phyloP scores from a whole-genome alignment of 2,113 vertebrate genomes.

The Nettapus auritus region DNA sequence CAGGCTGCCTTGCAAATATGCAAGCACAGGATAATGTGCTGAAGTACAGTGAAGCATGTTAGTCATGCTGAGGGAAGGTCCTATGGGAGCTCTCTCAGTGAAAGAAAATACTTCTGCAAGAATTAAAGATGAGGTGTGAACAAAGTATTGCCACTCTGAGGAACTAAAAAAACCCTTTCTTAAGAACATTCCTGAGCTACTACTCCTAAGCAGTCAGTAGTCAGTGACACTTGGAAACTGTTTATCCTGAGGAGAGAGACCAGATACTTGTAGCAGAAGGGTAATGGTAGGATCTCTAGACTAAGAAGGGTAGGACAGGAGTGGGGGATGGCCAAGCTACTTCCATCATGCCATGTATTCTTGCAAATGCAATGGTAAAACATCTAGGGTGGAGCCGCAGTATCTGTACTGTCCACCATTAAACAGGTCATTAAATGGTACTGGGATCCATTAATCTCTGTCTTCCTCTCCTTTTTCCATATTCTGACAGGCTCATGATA shows the following conservation, averaged over 20 bases:
- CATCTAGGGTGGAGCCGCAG: not conserved
- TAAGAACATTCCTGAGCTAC: not conserved
- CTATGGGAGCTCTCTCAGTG: not conserved
- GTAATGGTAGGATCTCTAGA: not conserved
- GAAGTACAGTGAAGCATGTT: not conserved
- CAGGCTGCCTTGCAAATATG: not conserved
- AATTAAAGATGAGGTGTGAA: slow-evolving; percentile 15
- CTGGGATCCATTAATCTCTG: not conserved
- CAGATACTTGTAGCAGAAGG: not conserved
- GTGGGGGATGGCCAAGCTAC: not conserved
- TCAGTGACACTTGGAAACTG: not conserved
- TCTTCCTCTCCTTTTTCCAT: not conserved
- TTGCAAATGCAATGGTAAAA: not conserved
- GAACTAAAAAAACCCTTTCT: not conserved
- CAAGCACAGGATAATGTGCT: not conserved
- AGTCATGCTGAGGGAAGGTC: not conserved
- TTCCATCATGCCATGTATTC: fast-evolving
- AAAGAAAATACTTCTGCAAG: not conserved
- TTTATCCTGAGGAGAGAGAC: not conserved
- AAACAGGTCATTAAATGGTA: not conserved
- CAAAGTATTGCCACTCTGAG: not conserved
- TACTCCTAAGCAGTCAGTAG: not conserved
- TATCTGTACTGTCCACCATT: not conserved
- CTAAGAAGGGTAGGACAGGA: not conserved
- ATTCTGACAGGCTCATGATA: not conserved